Evolutionary conservation across 2,888 invertebrate genomes (phyloP), one percentile per base, ranked within the genome.

Genomic region (Meiosimyza platycephala): DNA sequence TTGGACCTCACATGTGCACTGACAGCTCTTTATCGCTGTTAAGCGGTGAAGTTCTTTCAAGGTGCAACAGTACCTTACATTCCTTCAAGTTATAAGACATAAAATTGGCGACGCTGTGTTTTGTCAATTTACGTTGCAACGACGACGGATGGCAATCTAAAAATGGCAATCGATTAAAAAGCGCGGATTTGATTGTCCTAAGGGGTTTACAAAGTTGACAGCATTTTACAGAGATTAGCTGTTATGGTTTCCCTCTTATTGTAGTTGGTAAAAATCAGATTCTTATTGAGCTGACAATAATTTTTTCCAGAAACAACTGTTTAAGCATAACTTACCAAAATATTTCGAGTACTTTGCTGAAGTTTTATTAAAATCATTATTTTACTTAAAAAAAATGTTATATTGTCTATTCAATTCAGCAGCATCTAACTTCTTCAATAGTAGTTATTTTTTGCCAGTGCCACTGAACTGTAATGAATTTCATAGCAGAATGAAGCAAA

Each of bases 121-220:
- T 40, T 47, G 62, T 16, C 62, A 15, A n/a, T 40, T 22, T 22
- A 13, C 28, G 40, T 28, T 33, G 28, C 18, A n/a, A 33, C 15
- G 11, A 33, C 15, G 11, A 28, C 4, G 18, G 28, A 13, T 12
- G 33, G 62, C 40, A 28, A 28, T 28, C 28, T 7, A 28, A n/a
- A 28, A 62, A 18, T 16, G 13, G n/a, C 15, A 16, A 28, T 57
- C 33, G 57, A 68, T 28, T 57, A 18, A 16, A 65, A 22, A 64
- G 71, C 71, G 65, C 48, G 40, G 75, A 73, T 73, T 73, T 75
- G 75, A 75, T 68, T 9, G 73, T 75, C 73, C 73, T 72, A 62
- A 64, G 75, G 71, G 75, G 73, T 57, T 75, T 69, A 71, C 57
- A 65, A 71, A 68, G 69, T 64, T 71, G 75, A 75, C 75, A 75